Conservation (phyloP, 2,797 vertebrate genomes). For the Bucorvus abyssinicus region DNA sequence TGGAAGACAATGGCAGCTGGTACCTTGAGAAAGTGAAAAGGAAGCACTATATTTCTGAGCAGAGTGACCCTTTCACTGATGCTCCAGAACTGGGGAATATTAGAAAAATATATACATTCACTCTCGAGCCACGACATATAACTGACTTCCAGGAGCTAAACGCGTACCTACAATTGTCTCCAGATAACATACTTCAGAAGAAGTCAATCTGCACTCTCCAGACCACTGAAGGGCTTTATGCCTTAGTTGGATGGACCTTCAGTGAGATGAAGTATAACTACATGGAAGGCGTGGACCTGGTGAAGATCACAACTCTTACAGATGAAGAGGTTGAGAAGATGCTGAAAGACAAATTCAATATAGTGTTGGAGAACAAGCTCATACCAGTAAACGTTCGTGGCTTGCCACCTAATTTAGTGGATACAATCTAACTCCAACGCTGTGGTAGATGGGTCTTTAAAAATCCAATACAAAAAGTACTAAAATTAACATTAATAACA, state of each 20-base stretch:
- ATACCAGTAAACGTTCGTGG: conserved; percentile 60
- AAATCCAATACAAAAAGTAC: not conserved
- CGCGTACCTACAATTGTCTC: conserved; percentile 73
- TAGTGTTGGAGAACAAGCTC: conserved; percentile 78
- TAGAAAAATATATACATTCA: conserved; percentile 77
- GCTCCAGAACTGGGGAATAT: conserved; percentile 57
- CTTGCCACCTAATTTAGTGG: conserved; percentile 58
- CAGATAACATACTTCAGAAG: conserved; percentile 75
- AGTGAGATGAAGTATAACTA: conserved; percentile 78
- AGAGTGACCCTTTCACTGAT: conserved; percentile 62
- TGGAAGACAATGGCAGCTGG: conserved; percentile 75
- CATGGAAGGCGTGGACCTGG: conserved; percentile 76
- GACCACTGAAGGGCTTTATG: conserved; percentile 76
- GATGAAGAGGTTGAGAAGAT: conserved; percentile 79
- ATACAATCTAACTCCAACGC: not conserved
- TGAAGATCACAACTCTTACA: conserved; percentile 76
- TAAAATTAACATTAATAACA: not conserved
- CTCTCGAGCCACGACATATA: conserved; percentile 66
- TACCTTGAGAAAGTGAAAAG: conserved; percentile 82
- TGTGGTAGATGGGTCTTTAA: not conserved
- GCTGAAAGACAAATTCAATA: conserved; percentile 79
- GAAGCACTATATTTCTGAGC: conserved; percentile 70
- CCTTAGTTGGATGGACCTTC: conserved; percentile 83
- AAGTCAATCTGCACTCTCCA: conserved; percentile 87
- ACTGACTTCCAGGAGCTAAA: conserved; percentile 74